These are phyloP conservation scores for Crematogaster levior DNA, from an alignment of 2,888 invertebrate species.

Conservation along the genomic window DNA sequence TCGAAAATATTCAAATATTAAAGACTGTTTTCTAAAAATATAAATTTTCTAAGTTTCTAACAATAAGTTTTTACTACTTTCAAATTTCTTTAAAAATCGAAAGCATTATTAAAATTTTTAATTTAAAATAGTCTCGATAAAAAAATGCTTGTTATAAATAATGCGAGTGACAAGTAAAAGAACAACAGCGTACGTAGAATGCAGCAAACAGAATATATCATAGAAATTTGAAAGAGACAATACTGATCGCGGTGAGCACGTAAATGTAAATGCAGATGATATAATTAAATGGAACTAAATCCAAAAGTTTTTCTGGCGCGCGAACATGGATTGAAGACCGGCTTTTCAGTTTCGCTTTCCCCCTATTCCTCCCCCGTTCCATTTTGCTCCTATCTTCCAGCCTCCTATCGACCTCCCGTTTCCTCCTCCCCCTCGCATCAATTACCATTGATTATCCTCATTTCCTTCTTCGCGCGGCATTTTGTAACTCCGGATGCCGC, in stretches of 20 bases:
- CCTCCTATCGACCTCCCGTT: background rate
- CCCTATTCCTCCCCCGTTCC: slow-evolving; percentile 23
- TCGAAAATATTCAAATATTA: background rate
- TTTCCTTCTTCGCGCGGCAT: slow-evolving; percentile 63
- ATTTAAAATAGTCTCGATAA: background rate
- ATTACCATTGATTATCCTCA: slow-evolving; percentile 69
- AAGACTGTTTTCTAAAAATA: background rate
- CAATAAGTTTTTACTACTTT: too few relatives aligned
- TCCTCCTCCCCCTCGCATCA: slow-evolving; percentile 58
- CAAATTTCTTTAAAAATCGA: background rate
- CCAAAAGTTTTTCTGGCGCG: slow-evolving; percentile 40
- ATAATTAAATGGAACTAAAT: slow-evolving; percentile 57
- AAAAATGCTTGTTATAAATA: background rate
- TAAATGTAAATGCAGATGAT: slow-evolving; percentile 32
- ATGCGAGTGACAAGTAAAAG: background rate
- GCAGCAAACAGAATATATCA: background rate
- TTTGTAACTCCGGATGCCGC: slow-evolving; percentile 50
- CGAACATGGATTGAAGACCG: slow-evolving; percentile 47
- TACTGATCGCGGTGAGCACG: background rate
- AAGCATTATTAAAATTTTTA: background rate
- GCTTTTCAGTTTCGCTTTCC: slow-evolving; percentile 36
- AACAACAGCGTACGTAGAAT: too few relatives aligned
- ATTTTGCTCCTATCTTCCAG: slow-evolving; percentile 48
- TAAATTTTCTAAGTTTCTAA: background rate
- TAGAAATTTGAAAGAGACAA: background rate